Evolutionary conservation across 2,113 vertebrate species (phyloP), one percentile per base, ranked within the genome.

Genomic region (Macheiramphus alcinus): DNA sequence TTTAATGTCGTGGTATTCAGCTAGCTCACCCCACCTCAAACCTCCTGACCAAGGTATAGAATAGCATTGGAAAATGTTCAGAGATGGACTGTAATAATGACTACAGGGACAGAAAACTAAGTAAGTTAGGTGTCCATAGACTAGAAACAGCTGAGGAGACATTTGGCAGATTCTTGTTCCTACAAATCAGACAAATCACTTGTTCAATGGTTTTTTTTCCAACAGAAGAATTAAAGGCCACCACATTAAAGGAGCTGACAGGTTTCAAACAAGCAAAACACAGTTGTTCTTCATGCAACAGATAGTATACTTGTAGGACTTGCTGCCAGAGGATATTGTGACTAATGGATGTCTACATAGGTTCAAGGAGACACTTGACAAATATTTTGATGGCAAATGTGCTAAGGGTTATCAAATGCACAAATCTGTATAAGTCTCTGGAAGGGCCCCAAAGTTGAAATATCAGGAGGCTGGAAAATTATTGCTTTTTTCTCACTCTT

Each of bases 171-270:
- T 50, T 65, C 21, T 63, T 42, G 38, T 27, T 74, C 40, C n/a
- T 55, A 61, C 23, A 38, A 47, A 3, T 17, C 43, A 26, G 34
- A 47, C 9, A 47, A 72, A 32, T 58, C 36, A 47, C 34, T 58
- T 25, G 9, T 50, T 45, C 23, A 20, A 11, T 34, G 10, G 3
- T 3, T 0, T 9, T n/a, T 50, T 53, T 5, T 6, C 50, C 16
- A 42, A 10, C 14, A 43, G 9, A 27, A 59, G 22, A 43, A 50
- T 66, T n/a, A 52, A 59, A 82, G 17, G 9, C 19, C 7, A 31
- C 6, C 7, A 70, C 36, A 4, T 71, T 32, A 76, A 82, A 76
- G 31, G 13, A 38, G 9, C 65, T 40, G 5, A 29, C 22, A 63
- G 47, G 29, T 27, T 58, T 56, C 22, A 63, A 82, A 56, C 3